Conservation (phyloP, 64 coral and sea anemone genomes). For the Dendronephthya gigantea region DNA sequence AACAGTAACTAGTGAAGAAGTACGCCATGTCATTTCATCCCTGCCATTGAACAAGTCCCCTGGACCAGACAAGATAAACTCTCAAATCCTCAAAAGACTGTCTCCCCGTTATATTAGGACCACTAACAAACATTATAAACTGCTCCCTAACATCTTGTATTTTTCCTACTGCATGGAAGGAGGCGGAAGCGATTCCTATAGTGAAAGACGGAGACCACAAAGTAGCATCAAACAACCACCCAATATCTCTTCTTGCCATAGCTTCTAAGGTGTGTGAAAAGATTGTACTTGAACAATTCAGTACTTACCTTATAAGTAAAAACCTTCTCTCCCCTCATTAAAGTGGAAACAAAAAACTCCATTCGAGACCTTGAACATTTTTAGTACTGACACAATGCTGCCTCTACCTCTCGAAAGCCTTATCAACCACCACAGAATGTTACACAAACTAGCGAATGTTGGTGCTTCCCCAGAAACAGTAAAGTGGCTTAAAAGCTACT, state of each 20-base stretch:
- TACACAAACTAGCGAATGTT: neutral
- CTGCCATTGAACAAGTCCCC: constrained; percentile 1
- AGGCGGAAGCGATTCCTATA: neutral
- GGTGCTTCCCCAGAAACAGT: neutral
- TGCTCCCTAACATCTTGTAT: constrained; percentile 1
- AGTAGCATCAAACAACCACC: constrained; percentile 10
- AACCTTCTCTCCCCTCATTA: neutral
- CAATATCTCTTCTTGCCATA: neutral
- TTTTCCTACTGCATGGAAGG: constrained; percentile 12
- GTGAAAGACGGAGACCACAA: neutral
- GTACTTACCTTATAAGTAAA: neutral
- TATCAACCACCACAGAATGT: neutral
- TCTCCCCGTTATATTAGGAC: constrained; percentile 9
- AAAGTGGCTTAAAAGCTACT: constrained; percentile 18
- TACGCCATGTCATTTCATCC: constrained; percentile 1
- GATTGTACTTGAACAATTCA: neutral
- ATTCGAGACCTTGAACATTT: neutral
- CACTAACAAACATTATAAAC: constrained; percentile 14
- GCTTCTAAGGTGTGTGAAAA: constrained; percentile 10
- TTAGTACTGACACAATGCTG: neutral
- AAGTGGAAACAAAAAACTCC: neutral
- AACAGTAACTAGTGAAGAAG: neutral
- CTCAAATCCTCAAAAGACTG: neutral
- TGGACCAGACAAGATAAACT: neutral
- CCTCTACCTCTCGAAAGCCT: neutral